phyloP scores from a whole-genome alignment of 2,888 invertebrate species.

The Philereme transversata region DNA sequence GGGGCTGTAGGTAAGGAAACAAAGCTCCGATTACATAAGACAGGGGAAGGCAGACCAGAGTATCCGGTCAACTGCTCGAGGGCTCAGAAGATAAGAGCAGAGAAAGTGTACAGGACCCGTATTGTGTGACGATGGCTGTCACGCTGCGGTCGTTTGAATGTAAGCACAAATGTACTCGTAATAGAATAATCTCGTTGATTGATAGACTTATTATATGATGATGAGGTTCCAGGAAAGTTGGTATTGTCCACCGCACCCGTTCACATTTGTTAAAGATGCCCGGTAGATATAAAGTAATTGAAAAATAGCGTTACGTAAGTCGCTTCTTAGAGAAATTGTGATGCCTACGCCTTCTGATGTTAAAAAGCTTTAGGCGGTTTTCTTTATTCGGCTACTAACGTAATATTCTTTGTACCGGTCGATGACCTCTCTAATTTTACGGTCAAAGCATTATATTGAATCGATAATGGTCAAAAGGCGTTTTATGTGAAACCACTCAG shows the following conservation, averaged over 20 bases:
- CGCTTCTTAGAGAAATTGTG: slow-evolving; percentile 71
- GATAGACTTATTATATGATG: slow-evolving; percentile 74
- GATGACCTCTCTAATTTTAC: slow-evolving; percentile 69
- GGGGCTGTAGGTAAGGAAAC: slow-evolving; percentile 43
- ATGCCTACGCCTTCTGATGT: slow-evolving; percentile 65
- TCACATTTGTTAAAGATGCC: slow-evolving; percentile 64
- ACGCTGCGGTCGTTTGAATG: slow-evolving; percentile 71
- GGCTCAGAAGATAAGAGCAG: slow-evolving; percentile 57
- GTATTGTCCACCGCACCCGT: slow-evolving; percentile 59
- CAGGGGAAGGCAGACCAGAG: slow-evolving; percentile 40
- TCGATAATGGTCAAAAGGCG: slow-evolving; percentile 68
- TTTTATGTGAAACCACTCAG: slow-evolving; percentile 69
- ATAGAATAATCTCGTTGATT: slow-evolving; percentile 73
- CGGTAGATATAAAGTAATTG: slow-evolving; percentile 65
- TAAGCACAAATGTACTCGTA: slow-evolving; percentile 56
- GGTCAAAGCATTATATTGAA: slow-evolving; percentile 70
- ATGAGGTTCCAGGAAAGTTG: slow-evolving; percentile 68
- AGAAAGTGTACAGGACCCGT: slow-evolving; percentile 56
- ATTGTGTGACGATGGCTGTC: slow-evolving; percentile 60
- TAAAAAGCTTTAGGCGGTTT: slow-evolving; percentile 71
- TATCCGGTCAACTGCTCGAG: slow-evolving; percentile 44
- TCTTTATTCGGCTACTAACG: slow-evolving; percentile 67
- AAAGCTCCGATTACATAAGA: slow-evolving; percentile 34
- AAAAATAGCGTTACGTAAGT: slow-evolving; percentile 68
- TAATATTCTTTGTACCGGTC: slow-evolving; percentile 62